Percentiles rank a stretch among this genome's conserved stretches.
Conservation (phyloP, 1,140 invertebrate genomes). For the Metopolophium dirhodum region DNA sequence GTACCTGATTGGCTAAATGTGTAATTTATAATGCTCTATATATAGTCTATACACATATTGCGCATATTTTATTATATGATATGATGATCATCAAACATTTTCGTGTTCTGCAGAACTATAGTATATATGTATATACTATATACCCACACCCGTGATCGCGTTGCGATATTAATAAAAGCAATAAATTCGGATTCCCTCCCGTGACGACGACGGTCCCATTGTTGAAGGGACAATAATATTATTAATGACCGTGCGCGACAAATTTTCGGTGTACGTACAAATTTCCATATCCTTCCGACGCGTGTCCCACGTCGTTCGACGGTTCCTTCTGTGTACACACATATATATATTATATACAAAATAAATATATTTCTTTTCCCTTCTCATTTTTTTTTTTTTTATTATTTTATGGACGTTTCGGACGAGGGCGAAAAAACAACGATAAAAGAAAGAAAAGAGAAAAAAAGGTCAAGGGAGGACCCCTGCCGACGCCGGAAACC, state of each 20-base stretch:
- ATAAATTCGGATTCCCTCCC: constrained; percentile 46
- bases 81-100: background rate
- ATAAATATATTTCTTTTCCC: background rate
- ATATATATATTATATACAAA: too few relatives aligned
- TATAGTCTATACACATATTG: background rate
- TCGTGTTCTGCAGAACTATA: background rate
- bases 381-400: background rate
- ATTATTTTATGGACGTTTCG: constrained; percentile 18
- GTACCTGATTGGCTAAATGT: too few relatives aligned
- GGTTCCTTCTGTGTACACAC: background rate
- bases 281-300: constrained; percentile 57
- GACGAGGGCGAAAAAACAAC: background rate
- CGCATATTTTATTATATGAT: background rate
- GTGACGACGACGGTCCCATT: constrained; percentile 46
- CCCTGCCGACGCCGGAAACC: constrained; percentile 39
- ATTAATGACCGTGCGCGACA: constrained; percentile 56
- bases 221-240: constrained; percentile 50
- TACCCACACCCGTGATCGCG: background rate
- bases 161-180: constrained; percentile 45
- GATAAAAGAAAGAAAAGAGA: background rate
- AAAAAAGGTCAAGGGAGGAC: background rate
- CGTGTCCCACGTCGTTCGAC: constrained; percentile 14
- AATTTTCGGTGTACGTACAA: constrained; percentile 56
- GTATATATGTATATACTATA: background rate
- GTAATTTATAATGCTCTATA: too few relatives aligned